A percentile compares a stretch with the other conserved stretches of the same genome.
Evolutionary conservation across 2,888 invertebrate species (phyloP).

Genomic region (Eristalis pertinax): DNA sequence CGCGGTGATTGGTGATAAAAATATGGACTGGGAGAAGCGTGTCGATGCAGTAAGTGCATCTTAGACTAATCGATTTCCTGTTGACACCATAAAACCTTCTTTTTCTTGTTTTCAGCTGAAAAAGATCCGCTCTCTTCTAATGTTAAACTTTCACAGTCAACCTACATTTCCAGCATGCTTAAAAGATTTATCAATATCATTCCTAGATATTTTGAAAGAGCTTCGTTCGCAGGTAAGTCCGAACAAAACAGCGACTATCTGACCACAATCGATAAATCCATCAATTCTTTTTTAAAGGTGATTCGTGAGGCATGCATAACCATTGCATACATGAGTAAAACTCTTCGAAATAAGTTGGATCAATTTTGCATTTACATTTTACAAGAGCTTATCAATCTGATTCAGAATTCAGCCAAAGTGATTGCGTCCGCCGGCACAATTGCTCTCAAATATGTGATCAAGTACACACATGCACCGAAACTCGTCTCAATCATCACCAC

Average conservation of each 20-base stretch:
- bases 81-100: neutral
- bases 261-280: neutral
- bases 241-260: neutral
- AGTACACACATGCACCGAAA: conserved; percentile 90
- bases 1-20: conserved; percentile 89
- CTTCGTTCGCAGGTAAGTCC: conserved; percentile 89
- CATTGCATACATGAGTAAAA: conserved; percentile 94
- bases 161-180: conserved; percentile 88
- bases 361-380: conserved; percentile 92
- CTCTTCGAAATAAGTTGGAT: conserved; percentile 91
- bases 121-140: conserved; percentile 90
- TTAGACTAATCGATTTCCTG: neutral
- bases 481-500: conserved; percentile 90
- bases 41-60: conserved; percentile 88
- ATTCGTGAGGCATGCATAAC: conserved; percentile 98
- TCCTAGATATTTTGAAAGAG: conserved; percentile 92
- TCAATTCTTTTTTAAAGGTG: conserved; percentile 73
- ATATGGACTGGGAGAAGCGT: conserved; percentile 96
- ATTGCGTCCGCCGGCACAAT: conserved; percentile 94
- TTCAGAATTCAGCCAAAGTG: conserved; percentile 98
- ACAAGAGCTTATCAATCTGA: conserved; percentile 91
- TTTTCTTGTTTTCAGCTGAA: conserved; percentile 86
- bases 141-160: conserved; percentile 88
- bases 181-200: conserved; percentile 90
- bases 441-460: conserved; percentile 93